phyloP scores from a whole-genome alignment of 2,888 invertebrate genomes.

The Leistus spinibarbis region DNA sequence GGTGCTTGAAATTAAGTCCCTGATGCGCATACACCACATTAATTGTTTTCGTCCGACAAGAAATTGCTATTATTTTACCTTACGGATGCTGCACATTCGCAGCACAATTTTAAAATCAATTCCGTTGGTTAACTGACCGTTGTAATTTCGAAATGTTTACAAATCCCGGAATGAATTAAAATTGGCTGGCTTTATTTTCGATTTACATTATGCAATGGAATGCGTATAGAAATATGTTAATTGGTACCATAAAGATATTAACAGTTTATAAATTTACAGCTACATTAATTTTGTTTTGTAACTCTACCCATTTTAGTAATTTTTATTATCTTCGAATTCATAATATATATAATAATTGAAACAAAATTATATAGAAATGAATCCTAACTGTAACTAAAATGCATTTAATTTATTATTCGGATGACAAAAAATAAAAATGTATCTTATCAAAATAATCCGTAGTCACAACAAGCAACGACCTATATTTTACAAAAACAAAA shows the following conservation, averaged over 20 bases:
- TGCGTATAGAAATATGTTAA: no score
- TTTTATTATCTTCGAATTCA: no score
- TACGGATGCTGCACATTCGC: neutral
- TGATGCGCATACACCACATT: neutral
- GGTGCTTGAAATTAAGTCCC: constrained; percentile 20
- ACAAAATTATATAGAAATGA: no score
- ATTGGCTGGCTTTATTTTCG: neutral
- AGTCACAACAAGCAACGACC: neutral
- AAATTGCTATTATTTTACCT: neutral
- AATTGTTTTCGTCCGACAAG: neutral
- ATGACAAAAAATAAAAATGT: neutral
- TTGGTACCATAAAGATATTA: no score
- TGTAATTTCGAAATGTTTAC: neutral
- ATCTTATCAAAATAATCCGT: neutral
- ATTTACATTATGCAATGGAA: neutral
- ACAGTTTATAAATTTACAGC: no score
- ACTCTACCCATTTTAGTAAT: no score
- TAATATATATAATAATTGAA: no score
- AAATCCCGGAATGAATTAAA: neutral
- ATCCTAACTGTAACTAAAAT: neutral
- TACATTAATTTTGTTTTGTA: no score
- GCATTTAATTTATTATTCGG: neutral
- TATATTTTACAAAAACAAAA: neutral
- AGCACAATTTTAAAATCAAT: neutral
- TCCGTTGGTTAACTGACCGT: neutral